These are phyloP conservation scores for Heliconius sara DNA, from an alignment of 2,888 invertebrate species.

Conservation along the genomic window DNA sequence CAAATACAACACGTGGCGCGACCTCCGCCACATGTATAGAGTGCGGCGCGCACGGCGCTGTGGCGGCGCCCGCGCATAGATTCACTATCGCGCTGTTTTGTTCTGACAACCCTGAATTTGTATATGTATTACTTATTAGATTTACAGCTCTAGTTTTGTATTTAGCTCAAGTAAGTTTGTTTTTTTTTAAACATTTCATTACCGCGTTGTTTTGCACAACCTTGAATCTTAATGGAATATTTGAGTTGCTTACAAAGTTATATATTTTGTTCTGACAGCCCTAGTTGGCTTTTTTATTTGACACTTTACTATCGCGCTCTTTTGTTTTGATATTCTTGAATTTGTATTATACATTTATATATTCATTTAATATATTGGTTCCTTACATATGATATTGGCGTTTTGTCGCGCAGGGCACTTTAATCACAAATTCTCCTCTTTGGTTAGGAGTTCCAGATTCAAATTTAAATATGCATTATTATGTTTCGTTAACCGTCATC, in stretches of 20 bases:
- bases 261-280: background rate
- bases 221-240: too few species aligned
- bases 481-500: too few species aligned
- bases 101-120: slow-evolving; percentile 67
- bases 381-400: too few species aligned
- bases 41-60: slow-evolving; percentile 71
- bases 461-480: too few species aligned
- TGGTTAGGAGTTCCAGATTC: too few species aligned
- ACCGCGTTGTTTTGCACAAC: background rate
- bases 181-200: too few species aligned
- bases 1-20: slow-evolving; percentile 69
- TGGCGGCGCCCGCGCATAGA: slow-evolving; percentile 63
- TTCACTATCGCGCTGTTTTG: slow-evolving; percentile 77
- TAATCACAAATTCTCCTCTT: too few species aligned
- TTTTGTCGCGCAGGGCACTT: too few species aligned
- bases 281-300: background rate
- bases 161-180: too few species aligned
- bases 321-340: background rate
- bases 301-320: background rate
- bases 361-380: too few species aligned
- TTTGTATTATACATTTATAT: too few species aligned
- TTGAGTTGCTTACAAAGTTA: background rate
- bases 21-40: slow-evolving; percentile 71
- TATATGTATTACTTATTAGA: background rate
- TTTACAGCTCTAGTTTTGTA: too few species aligned